Conservation (phyloP, 2,113 vertebrate species). For the Anoplopoma fimbria region DNA sequence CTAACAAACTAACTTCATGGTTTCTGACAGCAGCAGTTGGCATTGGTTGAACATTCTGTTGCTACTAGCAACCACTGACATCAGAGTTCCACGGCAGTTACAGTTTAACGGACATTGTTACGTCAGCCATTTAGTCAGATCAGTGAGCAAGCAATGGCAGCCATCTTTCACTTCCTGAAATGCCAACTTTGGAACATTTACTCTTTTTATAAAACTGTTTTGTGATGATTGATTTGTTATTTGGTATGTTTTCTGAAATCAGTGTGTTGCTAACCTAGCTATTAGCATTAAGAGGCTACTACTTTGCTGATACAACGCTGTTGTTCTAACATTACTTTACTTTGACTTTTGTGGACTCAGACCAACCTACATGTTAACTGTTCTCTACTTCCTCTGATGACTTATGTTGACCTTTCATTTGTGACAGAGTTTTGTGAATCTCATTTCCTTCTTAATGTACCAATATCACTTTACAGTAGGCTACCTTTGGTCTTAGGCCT, state of each 20-base stretch:
- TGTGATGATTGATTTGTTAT: too few species aligned
- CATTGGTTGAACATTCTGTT: not conserved
- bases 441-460: not conserved
- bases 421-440: not conserved
- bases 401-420: too few species aligned
- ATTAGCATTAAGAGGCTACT: not conserved
- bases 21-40: not conserved
- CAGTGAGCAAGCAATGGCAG: not conserved
- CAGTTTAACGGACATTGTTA: not conserved
- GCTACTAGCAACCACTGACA: not conserved
- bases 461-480: not conserved
- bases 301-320: not conserved
- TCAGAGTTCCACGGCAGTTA: too few species aligned
- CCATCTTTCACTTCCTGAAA: too few species aligned
- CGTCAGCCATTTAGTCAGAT: not conserved
- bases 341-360: not conserved
- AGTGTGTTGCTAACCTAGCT: too few species aligned
- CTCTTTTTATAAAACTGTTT: too few species aligned
- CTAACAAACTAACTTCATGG: not conserved
- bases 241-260: too few species aligned
- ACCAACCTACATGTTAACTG: not conserved
- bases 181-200: too few species aligned
- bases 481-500: not conserved
- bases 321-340: not conserved
- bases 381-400: not conserved